Percentiles rank a stretch among this genome's conserved stretches.
These are phyloP conservation scores for Gortyna flavago DNA, from an alignment of 2,888 invertebrate species.

Conservation along the genomic window DNA sequence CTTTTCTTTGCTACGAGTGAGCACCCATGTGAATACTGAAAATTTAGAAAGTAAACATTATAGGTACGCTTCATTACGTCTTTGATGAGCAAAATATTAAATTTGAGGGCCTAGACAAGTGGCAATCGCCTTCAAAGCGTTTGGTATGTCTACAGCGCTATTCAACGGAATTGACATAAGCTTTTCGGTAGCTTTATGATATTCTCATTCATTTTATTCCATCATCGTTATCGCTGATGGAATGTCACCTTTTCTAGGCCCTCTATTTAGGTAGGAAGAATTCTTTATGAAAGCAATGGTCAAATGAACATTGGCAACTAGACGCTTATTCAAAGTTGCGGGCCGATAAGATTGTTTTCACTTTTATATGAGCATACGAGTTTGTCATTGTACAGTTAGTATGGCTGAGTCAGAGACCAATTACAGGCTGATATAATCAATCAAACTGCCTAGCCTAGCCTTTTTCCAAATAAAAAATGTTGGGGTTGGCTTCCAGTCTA, in stretches of 20 bases:
- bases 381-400: not conserved
- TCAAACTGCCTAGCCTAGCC: too few relatives aligned
- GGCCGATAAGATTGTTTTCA: not conserved
- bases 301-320: not conserved
- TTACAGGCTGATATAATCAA: not conserved
- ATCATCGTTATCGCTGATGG: not conserved
- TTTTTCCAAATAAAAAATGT: not conserved
- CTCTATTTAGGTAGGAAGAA: not conserved
- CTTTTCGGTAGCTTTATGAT: not conserved
- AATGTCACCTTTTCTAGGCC: not conserved
- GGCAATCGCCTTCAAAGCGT: not conserved
- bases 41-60: conserved; percentile 45
- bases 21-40: conserved; percentile 85
- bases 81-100: not conserved
- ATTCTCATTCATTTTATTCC: not conserved
- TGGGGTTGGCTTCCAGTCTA: not conserved
- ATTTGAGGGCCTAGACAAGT: not conserved
- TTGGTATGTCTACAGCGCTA: not conserved
- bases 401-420: not conserved
- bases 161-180: not conserved
- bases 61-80: too few relatives aligned
- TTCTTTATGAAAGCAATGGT: not conserved
- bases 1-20: conserved; percentile 80
- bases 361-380: not conserved
- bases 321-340: not conserved